Evolutionary conservation across 2,797 vertebrate genomes (phyloP).

Genomic region (Stomatorhinus walkeri): DNA sequence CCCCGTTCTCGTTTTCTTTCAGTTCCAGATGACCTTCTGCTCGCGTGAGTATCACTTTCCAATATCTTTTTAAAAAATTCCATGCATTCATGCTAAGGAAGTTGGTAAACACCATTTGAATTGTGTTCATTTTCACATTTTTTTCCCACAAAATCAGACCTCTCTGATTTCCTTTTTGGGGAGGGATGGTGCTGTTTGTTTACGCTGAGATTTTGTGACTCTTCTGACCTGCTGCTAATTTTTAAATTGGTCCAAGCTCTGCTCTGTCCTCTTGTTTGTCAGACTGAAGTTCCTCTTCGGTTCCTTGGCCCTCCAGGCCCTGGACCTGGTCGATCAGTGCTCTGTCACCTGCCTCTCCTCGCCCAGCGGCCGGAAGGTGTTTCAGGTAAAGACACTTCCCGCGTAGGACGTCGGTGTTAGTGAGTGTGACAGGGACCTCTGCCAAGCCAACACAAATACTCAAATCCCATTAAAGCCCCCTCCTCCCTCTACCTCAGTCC

Average conservation of each 20-base stretch:
- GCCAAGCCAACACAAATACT: background rate
- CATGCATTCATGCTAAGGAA: background rate
- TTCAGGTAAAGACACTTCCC: conserved; percentile 62
- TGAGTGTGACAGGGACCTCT: background rate
- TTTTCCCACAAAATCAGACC: background rate
- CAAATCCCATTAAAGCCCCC: background rate
- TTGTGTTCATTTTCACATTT: background rate
- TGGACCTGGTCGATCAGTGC: conserved; percentile 82
- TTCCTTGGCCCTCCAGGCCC: conserved; percentile 71
- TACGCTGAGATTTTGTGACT: background rate
- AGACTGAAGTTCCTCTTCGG: conserved; percentile 90
- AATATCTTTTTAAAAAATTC: background rate
- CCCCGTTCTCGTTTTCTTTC: conserved; percentile 44
- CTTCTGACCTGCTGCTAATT: background rate
- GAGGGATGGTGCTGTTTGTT: background rate
- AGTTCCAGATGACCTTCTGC: conserved; percentile 85
- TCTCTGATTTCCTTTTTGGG: background rate
- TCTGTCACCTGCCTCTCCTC: conserved; percentile 72
- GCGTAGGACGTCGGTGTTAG: background rate
- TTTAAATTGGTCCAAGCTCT: background rate
- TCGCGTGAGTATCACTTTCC: conserved; percentile 72
- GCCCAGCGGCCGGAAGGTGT: conserved; percentile 75
- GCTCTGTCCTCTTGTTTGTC: conserved; percentile 24
- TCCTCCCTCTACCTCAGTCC: background rate
- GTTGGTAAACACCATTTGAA: background rate